These are phyloP conservation scores for Spicauda simplicius DNA, from an alignment of 2,888 invertebrate species.

Conservation along the genomic window DNA sequence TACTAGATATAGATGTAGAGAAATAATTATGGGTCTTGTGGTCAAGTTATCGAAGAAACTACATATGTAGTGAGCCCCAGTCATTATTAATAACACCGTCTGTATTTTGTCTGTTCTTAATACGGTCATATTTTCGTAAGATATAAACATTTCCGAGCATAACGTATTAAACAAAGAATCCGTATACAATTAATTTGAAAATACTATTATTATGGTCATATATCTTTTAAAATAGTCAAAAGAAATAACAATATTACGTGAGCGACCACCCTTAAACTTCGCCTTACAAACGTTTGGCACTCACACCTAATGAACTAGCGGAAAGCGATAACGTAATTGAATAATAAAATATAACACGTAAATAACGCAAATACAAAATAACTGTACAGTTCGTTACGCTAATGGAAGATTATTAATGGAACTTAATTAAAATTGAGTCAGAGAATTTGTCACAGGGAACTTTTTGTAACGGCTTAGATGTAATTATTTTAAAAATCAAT, in stretches of 20 bases:
- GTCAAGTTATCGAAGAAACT: too few species aligned
- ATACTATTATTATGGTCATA: too few species aligned
- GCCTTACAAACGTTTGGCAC: conserved; percentile 59
- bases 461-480: conserved; percentile 16
- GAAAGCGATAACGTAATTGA: conserved; percentile 60
- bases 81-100: too few species aligned
- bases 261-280: conserved; percentile 33
- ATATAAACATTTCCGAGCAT: too few species aligned
- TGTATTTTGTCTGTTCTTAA: too few species aligned
- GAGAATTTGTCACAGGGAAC: conserved; percentile 22
- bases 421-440: conserved; percentile 48
- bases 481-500: conserved; percentile 12
- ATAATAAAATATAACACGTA: conserved; percentile 50
- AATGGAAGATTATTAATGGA: conserved; percentile 71
- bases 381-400: conserved; percentile 64
- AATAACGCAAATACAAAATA: conserved; percentile 47
- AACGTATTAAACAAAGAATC: too few species aligned
- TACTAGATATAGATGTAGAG: too few species aligned
- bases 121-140: too few species aligned
- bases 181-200: too few species aligned
- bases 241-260: neutral
- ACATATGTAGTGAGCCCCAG: too few species aligned
- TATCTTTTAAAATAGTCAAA: too few species aligned
- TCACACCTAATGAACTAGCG: conserved; percentile 53
- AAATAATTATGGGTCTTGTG: too few species aligned